Evolutionary conservation across 30 jellyfish, hydroid and myxozoan genomes (phyloP).

Genomic region (Chironex yamaguchii): DNA sequence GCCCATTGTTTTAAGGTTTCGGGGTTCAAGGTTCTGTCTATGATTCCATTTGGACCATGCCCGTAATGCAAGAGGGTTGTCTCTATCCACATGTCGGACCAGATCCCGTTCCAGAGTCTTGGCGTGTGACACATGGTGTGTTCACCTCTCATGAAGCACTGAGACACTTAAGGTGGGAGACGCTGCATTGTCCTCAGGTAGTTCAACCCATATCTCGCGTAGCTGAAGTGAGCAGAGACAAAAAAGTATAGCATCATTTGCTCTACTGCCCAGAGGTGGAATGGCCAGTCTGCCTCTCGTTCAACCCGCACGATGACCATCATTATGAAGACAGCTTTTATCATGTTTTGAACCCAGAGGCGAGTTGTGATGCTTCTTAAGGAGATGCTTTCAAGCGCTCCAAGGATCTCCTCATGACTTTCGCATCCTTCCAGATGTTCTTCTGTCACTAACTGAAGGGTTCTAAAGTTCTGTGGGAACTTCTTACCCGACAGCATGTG

Average conservation of each 20-base stretch:
- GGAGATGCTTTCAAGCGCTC: not conserved
- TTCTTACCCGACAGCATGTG: slow-evolving; percentile 42
- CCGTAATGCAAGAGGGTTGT: too few species aligned
- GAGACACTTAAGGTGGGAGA: too few species aligned
- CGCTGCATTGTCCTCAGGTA: too few species aligned
- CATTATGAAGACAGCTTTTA: not conserved
- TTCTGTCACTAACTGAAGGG: slow-evolving; percentile 11
- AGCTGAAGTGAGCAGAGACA: not conserved
- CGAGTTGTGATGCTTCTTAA: not conserved
- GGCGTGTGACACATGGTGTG: too few species aligned
- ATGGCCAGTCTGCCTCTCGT: slow-evolving; percentile 1
- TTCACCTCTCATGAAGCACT: too few species aligned
- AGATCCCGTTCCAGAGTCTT: too few species aligned
- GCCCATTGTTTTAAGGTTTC: too few species aligned
- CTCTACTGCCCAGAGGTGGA: not conserved
- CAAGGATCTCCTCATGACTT: too few species aligned
- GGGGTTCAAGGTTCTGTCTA: too few species aligned
- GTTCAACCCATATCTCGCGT: too few species aligned
- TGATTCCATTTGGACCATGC: too few species aligned
- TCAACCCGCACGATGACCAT: not conserved
- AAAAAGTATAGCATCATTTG: not conserved
- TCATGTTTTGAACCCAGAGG: not conserved
- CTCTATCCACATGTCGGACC: too few species aligned
- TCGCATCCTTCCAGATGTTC: slow-evolving; percentile 21
- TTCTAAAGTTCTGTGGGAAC: slow-evolving; percentile 47